Percentiles rank a stretch among this genome's conserved stretches.
Evolutionary conservation across 1,140 invertebrate species (phyloP).

Genomic region (Achatina immaculata): DNA sequence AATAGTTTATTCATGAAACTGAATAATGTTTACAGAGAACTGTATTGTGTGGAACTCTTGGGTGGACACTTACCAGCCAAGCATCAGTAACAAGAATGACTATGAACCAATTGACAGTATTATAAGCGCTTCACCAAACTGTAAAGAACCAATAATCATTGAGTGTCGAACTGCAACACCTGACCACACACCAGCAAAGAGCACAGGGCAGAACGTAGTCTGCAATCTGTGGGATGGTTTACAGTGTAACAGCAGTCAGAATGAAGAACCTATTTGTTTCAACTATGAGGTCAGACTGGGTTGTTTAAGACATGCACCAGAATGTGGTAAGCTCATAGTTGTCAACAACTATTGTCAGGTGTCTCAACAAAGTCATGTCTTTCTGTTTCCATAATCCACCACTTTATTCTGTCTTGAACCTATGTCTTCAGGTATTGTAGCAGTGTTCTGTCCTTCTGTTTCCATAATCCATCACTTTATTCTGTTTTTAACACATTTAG

Average conservation of each 20-base stretch:
- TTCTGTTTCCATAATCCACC: slow-evolving; percentile 15
- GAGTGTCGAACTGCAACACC: slow-evolving; percentile 59
- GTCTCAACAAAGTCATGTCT: neutral
- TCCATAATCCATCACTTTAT: too few relatives aligned
- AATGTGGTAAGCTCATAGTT: slow-evolving; percentile 50
- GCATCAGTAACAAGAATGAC: slow-evolving; percentile 45
- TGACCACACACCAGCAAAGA: slow-evolving; percentile 36
- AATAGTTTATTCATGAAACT: too few relatives aligned
- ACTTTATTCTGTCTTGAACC: too few relatives aligned
- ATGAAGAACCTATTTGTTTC: slow-evolving; percentile 52
- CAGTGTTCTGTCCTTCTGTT: too few relatives aligned
- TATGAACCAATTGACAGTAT: slow-evolving; percentile 45
- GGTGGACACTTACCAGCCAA: slow-evolving; percentile 50
- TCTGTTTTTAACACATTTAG: too few relatives aligned
- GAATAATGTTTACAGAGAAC: slow-evolving; percentile 45
- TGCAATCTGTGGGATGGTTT: slow-evolving; percentile 83
- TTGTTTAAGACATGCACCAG: slow-evolving; percentile 54
- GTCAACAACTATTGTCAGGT: neutral
- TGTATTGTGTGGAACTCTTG: slow-evolving; percentile 54
- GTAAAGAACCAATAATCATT: slow-evolving; percentile 55
- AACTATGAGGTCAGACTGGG: slow-evolving; percentile 66
- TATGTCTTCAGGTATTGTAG: too few relatives aligned
- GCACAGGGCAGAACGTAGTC: slow-evolving; percentile 76
- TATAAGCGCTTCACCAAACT: slow-evolving; percentile 41
- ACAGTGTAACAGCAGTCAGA: slow-evolving; percentile 74